Evolutionary conservation across 2,797 vertebrate genomes (phyloP).

Genomic region (Dryobates pubescens): DNA sequence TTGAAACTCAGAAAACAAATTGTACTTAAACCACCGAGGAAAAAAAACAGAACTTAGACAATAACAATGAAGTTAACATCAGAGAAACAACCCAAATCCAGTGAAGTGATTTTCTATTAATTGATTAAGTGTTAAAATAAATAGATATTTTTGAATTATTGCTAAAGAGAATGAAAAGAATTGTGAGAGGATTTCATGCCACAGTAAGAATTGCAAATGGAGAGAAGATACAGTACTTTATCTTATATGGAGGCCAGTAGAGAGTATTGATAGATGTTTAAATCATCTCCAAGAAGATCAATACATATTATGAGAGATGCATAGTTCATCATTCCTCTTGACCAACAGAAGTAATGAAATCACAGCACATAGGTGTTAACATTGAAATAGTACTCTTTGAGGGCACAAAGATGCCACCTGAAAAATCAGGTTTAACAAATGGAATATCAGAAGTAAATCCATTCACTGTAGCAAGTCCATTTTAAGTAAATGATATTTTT

Average conservation of each 20-base stretch:
- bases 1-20: background rate
- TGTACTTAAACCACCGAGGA: background rate
- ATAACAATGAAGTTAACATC: background rate
- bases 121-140: constrained; percentile 49
- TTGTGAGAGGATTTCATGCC: constrained; percentile 13
- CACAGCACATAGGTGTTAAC: background rate
- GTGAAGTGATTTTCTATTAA: constrained; percentile 28
- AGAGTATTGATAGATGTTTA: constrained; percentile 37
- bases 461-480: background rate
- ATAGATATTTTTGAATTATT: constrained; percentile 1
- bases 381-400: background rate
- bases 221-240: constrained; percentile 22
- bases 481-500: background rate
- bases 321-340: constrained; percentile 48
- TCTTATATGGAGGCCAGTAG: constrained; percentile 5
- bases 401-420: background rate
- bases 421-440: background rate
- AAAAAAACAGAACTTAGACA: background rate
- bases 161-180: constrained; percentile 22
- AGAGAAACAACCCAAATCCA: background rate
- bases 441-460: background rate
- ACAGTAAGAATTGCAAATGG: constrained; percentile 42
- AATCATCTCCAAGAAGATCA: constrained; percentile 51
- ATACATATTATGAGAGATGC: constrained; percentile 43
- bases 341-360: constrained; percentile 48